Percentiles rank a stretch among this genome's conserved stretches.
Evolutionary conservation across 2,888 invertebrate species (phyloP).

Genomic region (Reticulitermes lucifugus): DNA sequence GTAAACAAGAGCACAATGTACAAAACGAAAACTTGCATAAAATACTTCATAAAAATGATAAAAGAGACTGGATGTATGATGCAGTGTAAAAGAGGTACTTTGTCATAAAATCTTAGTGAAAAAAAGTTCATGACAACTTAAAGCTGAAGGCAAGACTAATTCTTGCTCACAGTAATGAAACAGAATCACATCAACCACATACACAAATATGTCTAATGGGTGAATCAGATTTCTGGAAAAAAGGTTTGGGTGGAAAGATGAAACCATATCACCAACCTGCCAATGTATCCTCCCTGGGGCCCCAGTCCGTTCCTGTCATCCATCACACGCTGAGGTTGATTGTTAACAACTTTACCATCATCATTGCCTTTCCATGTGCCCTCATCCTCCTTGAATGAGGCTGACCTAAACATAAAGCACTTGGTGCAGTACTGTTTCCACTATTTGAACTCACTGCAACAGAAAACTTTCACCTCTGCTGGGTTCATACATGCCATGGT

Average conservation of each 20-base stretch:
- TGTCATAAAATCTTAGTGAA: not conserved
- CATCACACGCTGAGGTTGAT: constrained; percentile 65
- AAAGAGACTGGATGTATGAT: too few species aligned
- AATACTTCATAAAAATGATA: too few species aligned
- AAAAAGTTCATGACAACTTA: not conserved
- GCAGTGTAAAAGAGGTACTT: not conserved
- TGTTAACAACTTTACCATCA: constrained; percentile 69
- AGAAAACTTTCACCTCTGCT: not conserved
- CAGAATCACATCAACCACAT: not conserved
- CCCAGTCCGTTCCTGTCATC: constrained; percentile 65
- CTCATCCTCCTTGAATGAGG: constrained; percentile 68
- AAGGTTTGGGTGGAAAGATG: constrained; percentile 36
- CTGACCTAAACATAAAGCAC: constrained; percentile 62
- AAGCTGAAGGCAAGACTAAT: not conserved
- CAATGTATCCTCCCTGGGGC: constrained; percentile 67
- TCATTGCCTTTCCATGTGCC: constrained; percentile 73
- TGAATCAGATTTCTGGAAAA: constrained; percentile 32
- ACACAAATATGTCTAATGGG: constrained; percentile 16
- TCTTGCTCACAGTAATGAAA: not conserved
- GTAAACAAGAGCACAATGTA: too few species aligned
- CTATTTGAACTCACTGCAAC: not conserved
- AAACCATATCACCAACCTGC: constrained; percentile 58
- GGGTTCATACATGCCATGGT: not conserved
- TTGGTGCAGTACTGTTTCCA: constrained; percentile 30
- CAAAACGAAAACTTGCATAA: too few species aligned